Base-by-base conservation (phyloP, 2,888 invertebrate species). In the Brachyptera risi region DNA sequence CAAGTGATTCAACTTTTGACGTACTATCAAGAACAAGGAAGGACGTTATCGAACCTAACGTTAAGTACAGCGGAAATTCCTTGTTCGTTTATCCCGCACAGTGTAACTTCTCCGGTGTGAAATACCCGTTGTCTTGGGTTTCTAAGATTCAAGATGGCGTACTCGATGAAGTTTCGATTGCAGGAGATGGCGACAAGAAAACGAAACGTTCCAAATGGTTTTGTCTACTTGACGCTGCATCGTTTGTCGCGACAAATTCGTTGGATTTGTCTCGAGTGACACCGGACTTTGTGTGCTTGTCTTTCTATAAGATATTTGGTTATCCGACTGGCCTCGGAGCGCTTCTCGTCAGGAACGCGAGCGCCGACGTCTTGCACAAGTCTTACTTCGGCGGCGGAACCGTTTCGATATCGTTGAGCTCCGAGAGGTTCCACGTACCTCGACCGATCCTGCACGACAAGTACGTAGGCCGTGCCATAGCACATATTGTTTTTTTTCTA, bases 231-330 rank as follows among this genome's bases (percentile, higher is more conserved):
- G 98, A 98, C 79, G 92, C 93, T 4, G 95, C 97, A 0, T 80
- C 87, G 31, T 91, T 80, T 77, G 88, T 86, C 1, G 82, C 90
- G 3, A 90, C 92, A 15, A 91, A 84, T 72, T 79, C 78, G 58
- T 76, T 98, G 57, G 86, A 97, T 78, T 79, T 98, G 60, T 79
- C 82, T 0, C 68, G 71, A 56, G 78, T 78, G 62, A 83, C 86
- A 65, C 92, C 97, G 2, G 96, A 98, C 76, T 98, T 96, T 79
- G 85, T 96, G 0, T 83, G 86, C 60, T 61, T 98, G 17, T 97
- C 97, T 1, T 98, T 98, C 78, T 98, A 98, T 77, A 98, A 97
- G 80, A 90, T 98, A 70, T 97, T 98, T 79, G 90, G 90, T 19
- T 96, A 90, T 74, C 98, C 98, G 1, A 96, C 96, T 56, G 98